phyloP scores from a whole-genome alignment of 2,113 vertebrate genomes.

The Nyctereutes procyonoides region DNA sequence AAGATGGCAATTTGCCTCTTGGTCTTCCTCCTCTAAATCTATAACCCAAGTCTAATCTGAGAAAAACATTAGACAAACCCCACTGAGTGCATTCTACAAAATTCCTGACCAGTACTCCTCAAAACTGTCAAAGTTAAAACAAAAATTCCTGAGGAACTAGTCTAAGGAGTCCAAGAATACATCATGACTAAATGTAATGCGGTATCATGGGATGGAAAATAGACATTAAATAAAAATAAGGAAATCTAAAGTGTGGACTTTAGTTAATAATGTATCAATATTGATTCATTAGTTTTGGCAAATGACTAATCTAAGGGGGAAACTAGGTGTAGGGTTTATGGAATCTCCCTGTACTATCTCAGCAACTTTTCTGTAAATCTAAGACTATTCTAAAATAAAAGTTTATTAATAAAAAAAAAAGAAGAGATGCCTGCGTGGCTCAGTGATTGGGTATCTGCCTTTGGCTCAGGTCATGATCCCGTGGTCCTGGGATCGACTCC shows the following conservation, averaged over 20 bases:
- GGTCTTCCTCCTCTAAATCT: background rate
- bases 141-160: background rate
- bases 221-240: constrained; percentile 29
- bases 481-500: no score
- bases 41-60: background rate
- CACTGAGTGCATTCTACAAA: background rate
- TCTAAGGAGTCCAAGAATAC: background rate
- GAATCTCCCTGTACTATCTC: background rate
- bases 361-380: constrained; percentile 19
- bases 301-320: background rate
- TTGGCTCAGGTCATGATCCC: no score
- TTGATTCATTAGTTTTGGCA: constrained; percentile 14
- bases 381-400: constrained; percentile 36
- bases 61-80: background rate
- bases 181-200: background rate
- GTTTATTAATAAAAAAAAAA: background rate
- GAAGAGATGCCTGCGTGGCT: no score
- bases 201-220: background rate
- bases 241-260: background rate
- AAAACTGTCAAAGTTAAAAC: background rate
- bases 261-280: background rate
- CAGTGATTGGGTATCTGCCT: no score
- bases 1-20: background rate
- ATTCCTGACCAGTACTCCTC: background rate
- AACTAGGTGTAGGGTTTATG: background rate